phyloP scores from a whole-genome alignment of 2,888 invertebrate species.

The Ophion costatus region DNA sequence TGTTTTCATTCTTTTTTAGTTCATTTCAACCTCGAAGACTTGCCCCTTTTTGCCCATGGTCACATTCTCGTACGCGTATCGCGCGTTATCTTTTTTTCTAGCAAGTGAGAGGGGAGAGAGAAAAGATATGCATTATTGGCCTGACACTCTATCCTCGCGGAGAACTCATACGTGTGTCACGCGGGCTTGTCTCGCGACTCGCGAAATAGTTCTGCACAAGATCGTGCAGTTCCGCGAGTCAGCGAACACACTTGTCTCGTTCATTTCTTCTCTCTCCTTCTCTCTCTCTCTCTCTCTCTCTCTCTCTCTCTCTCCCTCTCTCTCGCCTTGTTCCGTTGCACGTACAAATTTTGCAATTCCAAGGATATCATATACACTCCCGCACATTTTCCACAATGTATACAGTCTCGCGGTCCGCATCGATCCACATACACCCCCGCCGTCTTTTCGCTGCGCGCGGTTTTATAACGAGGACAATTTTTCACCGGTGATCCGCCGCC shows the following conservation, averaged over 20 bases:
- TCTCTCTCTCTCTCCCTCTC: background rate
- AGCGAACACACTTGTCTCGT: slow-evolving; percentile 46
- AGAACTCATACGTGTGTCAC: slow-evolving; percentile 59
- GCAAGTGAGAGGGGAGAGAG: slow-evolving; percentile 66
- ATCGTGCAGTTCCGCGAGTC: slow-evolving; percentile 46
- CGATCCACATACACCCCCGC: slow-evolving; percentile 14
- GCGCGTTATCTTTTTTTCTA: slow-evolving; percentile 51
- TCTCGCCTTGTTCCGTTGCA: slow-evolving; percentile 29
- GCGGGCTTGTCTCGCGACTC: slow-evolving; percentile 39
- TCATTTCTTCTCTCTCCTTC: background rate
- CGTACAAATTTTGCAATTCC: slow-evolving; percentile 58
- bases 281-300: slow-evolving; percentile 5
- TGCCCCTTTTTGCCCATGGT: slow-evolving; percentile 24
- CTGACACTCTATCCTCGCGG: slow-evolving; percentile 73
- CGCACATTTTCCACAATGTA: slow-evolving; percentile 62
- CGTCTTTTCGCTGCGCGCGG: background rate
- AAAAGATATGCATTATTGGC: slow-evolving; percentile 77
- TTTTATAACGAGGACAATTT: slow-evolving; percentile 36
- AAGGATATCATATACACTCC: slow-evolving; percentile 41
- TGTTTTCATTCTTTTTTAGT: slow-evolving; percentile 16
- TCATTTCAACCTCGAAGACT: slow-evolving; percentile 17
- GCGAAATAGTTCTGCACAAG: slow-evolving; percentile 27
- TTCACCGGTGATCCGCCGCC: background rate
- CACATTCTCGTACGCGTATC: slow-evolving; percentile 16
- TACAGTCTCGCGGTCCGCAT: slow-evolving; percentile 46